Conservation (phyloP, 2,797 vertebrate species). For the Syngnathus acus region DNA sequence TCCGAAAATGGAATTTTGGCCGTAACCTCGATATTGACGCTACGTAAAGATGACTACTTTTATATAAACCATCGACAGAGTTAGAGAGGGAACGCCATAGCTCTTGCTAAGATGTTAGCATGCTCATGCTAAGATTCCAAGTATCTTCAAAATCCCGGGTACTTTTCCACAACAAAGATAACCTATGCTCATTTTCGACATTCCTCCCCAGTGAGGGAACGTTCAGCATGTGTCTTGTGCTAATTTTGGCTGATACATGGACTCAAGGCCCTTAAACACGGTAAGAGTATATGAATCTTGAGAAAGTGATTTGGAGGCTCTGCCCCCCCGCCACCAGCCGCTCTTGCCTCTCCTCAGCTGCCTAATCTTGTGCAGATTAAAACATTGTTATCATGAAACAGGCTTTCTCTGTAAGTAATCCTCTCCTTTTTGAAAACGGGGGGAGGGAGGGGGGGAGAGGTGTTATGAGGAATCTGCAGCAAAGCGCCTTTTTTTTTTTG, state of each 20-base stretch:
- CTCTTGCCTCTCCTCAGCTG: constrained; percentile 76
- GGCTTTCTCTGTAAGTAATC: constrained; percentile 98
- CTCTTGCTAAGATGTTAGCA: neutral
- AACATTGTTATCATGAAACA: constrained; percentile 96
- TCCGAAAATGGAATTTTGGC: no score
- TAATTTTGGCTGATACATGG: constrained; percentile 5
- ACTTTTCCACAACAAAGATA: neutral
- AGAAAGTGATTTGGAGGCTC: constrained; percentile 19
- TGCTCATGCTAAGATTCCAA: neutral
- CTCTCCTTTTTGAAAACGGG: constrained; percentile 62
- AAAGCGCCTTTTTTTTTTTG: constrained; percentile 66
- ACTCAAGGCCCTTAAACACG: constrained; percentile 52
- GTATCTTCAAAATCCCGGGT: neutral
- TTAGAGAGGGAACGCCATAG: no score
- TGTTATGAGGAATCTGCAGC: constrained; percentile 78
- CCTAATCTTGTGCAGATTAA: constrained; percentile 99
- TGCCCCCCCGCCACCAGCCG: constrained; percentile 11
- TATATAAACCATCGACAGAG: no score
- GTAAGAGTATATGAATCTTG: constrained; percentile 81
- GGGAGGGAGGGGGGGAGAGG: constrained; percentile 10
- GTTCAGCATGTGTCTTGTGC: neutral
- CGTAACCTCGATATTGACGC: no score
- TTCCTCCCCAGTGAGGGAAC: neutral
- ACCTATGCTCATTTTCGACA: neutral
- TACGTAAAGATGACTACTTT: no score